Evolutionary conservation across 2,888 invertebrate genomes (phyloP), one percentile per base, ranked within the genome.

Genomic region (Apeira syringaria): DNA sequence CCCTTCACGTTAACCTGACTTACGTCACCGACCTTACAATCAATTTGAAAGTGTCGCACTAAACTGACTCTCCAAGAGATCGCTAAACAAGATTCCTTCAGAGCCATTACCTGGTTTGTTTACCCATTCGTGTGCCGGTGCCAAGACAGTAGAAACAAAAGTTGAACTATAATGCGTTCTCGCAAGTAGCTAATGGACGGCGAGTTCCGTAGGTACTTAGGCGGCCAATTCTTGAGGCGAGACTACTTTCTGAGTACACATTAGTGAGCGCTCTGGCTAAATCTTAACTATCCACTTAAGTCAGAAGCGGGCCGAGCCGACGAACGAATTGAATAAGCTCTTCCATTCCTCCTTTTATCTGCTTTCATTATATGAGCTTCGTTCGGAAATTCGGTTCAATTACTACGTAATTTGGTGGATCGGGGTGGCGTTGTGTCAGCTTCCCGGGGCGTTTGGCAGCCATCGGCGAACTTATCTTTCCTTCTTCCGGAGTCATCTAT

Each of bases 201-300:
- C 71, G 80, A 85, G 85, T 86, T 80, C 71, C 67, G 76, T 73
- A 75, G 79, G 79, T 85, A 82, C 82, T 86, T 81, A 82, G 79
- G 79, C 70, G 71, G 80, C 81, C 80, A 79, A 81, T 84, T 81
- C 80, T 74, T 75, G 74, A 74, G 72, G 64, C 75, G 69, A 75
- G 79, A 77, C 79, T 83, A 84, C 83, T 85, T 83, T 84, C 80
- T 64, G 76, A 83, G 85, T 74, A 82, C 78, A 83, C 86, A 85
- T 88, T 86, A 86, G 81, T 68, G 80, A 69, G 68, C 65, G 74
- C 65, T 74, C 74, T 70, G 74, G 69, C 78, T 75, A 81, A 80
- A 82, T 80, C 86, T 81, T 77, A 83, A 84, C 85, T 86, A 85
- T 84, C 78, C 79, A 84, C 82, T 84, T 80, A 81, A 79, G 76